These are phyloP conservation scores for Chydorus sphaericus DNA, from an alignment of 2,888 invertebrate genomes.

Conservation along the genomic window DNA sequence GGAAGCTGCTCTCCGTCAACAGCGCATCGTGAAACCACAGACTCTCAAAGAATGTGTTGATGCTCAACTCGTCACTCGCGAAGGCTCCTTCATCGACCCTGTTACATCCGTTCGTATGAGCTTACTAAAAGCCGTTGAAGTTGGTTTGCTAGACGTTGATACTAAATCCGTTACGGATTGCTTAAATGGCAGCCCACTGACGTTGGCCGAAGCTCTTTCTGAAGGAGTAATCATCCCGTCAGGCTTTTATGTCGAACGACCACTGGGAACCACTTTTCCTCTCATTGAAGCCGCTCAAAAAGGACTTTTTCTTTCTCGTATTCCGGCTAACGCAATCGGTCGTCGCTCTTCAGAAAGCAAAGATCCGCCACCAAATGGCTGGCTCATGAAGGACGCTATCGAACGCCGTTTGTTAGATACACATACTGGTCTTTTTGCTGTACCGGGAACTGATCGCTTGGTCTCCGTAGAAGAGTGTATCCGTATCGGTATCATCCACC, in stretches of 20 bases:
- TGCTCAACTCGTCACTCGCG: constrained; percentile 57
- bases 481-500: constrained; percentile 67
- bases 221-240: constrained; percentile 61
- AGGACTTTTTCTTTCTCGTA: constrained; percentile 58
- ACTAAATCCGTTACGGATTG: constrained; percentile 71
- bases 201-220: constrained; percentile 69
- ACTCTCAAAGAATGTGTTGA: constrained; percentile 77
- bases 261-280: constrained; percentile 53
- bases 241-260: constrained; percentile 54
- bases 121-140: constrained; percentile 65
- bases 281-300: constrained; percentile 77
- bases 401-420: constrained; percentile 68
- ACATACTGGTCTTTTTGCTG: constrained; percentile 62
- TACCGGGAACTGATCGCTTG: constrained; percentile 70
- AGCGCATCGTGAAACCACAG: constrained; percentile 71
- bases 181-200: constrained; percentile 59
- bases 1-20: constrained; percentile 65
- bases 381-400: constrained; percentile 70
- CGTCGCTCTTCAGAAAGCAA: constrained; percentile 26
- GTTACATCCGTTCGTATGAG: constrained; percentile 45
- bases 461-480: constrained; percentile 78
- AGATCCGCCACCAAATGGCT: constrained; percentile 69
- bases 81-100: constrained; percentile 34
- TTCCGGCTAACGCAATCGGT: neutral
- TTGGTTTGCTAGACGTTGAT: constrained; percentile 75